Base-by-base conservation (phyloP, 2,113 vertebrate genomes). In the Paramormyrops kingsleyae region DNA sequence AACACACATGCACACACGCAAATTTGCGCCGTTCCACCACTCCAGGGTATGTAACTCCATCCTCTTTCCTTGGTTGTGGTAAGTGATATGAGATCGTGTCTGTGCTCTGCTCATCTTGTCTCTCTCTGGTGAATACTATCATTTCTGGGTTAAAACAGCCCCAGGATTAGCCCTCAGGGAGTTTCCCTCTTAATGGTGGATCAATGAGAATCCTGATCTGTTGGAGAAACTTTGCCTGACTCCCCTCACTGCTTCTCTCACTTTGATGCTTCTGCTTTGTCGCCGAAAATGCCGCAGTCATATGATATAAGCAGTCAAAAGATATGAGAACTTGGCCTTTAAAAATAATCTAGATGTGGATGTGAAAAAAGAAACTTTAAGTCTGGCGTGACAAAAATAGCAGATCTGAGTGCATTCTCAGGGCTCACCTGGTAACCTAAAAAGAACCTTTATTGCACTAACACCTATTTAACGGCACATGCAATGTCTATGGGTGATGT, bases 51-150 rank as follows among this genome's bases (percentile, higher is more conserved):
- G 88, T 77, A 80, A 74, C 24, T n/a, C 49, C 17, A 88, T 77
- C 62, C 56, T 91, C 94, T 93, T 5, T 89, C 91, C 92, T 94
- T 94, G 93, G 93, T 94, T 94, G 94, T 94, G 94, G 93, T 96
- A 93, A 95, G 94, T 94, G 94, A 94, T 94, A 94, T 95, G 94
- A 95, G 93, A 47, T 56, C n/a, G 66, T 31, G 62, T 83, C 47
- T 89, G 35, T 31, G 13, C 74, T 90, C 80, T 84, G 49, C 52
- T 83, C 21, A 4, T n/a, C 6, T 88, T 12, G 17, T 74, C 89
- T 80, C 39, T 46, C 88, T 90, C 88, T 87, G 27, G 49, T 42
- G 86, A 53, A 53, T 59, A 53, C 50, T 52, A 87, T 35, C 12
- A 59, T 56, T 31, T 52, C 66, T 89, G 88, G n/a, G 47, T 80